Evolutionary conservation across 2,888 invertebrate genomes (phyloP).

Genomic region (Philaethria dido): DNA sequence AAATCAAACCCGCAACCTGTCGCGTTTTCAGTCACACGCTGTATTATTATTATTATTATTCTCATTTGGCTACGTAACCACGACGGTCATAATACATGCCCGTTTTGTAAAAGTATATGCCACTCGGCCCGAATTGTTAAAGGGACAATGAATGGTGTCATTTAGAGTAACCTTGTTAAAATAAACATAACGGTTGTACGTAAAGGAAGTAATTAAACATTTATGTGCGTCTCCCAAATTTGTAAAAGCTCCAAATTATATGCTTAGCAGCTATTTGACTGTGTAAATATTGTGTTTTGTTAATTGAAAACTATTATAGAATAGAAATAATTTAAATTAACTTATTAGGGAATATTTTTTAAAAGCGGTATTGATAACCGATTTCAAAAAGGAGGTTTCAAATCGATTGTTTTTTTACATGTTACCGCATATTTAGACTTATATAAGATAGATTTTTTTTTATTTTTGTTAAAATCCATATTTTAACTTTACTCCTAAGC

Average conservation of each 20-base stretch:
- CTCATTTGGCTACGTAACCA: not conserved
- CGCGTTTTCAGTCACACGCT: too few species aligned
- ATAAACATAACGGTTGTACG: constrained; percentile 68
- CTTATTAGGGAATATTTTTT: too few species aligned
- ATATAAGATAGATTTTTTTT: too few species aligned
- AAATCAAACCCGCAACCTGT: too few species aligned
- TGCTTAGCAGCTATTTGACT: not conserved
- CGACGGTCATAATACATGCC: constrained; percentile 5
- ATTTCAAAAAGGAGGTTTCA: too few species aligned
- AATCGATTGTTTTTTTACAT: too few species aligned
- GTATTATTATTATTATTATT: not conserved
- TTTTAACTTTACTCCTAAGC: too few species aligned
- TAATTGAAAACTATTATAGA: too few species aligned
- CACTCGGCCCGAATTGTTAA: constrained; percentile 13
- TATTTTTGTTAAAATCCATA: too few species aligned
- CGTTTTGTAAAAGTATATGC: constrained; percentile 9
- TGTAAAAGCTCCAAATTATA: constrained; percentile 8
- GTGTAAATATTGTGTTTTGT: not conserved
- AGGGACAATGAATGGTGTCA: constrained; percentile 77
- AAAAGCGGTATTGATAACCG: too few species aligned
- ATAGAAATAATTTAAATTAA: too few species aligned
- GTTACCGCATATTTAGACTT: too few species aligned
- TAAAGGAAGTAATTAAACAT: constrained; percentile 82
- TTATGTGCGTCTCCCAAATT: constrained; percentile 78
- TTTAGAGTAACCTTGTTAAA: constrained; percentile 74